These are phyloP conservation scores for Allolobophora icterica DNA, from an alignment of 2,888 invertebrate genomes.

Conservation along the genomic window DNA sequence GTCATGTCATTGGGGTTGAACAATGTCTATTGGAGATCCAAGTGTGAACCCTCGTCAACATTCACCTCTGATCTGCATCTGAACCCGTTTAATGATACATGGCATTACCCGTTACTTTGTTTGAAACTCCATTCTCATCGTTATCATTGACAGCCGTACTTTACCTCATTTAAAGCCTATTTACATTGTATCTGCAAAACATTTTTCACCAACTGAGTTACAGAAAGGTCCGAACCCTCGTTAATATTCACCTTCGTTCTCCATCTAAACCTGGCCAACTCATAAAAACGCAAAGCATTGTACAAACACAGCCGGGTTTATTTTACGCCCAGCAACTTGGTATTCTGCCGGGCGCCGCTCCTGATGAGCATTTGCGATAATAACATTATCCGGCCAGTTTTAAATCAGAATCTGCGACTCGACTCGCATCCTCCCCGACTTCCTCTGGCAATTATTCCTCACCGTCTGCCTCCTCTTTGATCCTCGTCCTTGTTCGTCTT, in stretches of 20 bases:
- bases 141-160: too few species aligned
- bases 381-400: conserved; percentile 24
- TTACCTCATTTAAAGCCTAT: too few species aligned
- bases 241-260: background rate
- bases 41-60: too few species aligned
- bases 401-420: conserved; percentile 9
- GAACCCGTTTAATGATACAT: too few species aligned
- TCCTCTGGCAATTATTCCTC: conserved; percentile 24
- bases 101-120: too few species aligned
- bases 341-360: background rate
- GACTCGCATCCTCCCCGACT: background rate
- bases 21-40: too few species aligned
- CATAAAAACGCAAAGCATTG: background rate
- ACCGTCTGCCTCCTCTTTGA: conserved; percentile 7
- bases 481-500: background rate
- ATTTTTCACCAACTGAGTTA: background rate
- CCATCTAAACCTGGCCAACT: background rate
- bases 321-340: background rate
- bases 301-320: background rate
- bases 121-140: too few species aligned
- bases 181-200: background rate
- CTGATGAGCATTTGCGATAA: conserved; percentile 25
- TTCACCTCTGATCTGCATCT: too few species aligned
- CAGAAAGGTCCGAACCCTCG: background rate
- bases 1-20: too few species aligned